Conservation (phyloP, 2,797 vertebrate genomes). For the Brachyrhaphis roseni region DNA sequence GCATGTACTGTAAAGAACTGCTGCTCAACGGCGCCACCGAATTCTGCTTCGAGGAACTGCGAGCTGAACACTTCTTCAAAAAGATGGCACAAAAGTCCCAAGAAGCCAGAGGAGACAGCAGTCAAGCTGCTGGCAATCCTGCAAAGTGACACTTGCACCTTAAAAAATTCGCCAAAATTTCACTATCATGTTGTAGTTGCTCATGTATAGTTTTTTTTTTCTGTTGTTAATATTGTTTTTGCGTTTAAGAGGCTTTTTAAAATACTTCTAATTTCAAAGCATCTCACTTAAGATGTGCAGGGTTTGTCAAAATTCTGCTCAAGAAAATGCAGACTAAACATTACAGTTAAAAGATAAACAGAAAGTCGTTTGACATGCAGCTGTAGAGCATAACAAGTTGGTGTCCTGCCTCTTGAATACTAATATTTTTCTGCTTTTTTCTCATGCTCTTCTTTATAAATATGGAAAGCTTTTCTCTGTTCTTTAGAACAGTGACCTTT, state of each 20-base stretch:
- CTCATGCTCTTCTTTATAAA: background rate
- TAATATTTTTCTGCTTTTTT: background rate
- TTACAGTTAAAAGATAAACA: background rate
- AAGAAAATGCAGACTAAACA: background rate
- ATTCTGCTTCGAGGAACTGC: slow-evolving; percentile 95
- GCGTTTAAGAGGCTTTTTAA: background rate
- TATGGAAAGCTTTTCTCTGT: slow-evolving; percentile 1
- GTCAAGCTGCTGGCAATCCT: slow-evolving; percentile 2
- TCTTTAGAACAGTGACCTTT: slow-evolving; percentile 19
- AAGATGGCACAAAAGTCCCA: slow-evolving; percentile 72
- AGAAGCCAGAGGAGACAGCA: slow-evolving; percentile 10
- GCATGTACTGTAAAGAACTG: slow-evolving; percentile 95
- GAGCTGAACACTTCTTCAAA: slow-evolving; percentile 90
- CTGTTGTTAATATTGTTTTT: slow-evolving; percentile 40
- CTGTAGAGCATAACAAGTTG: background rate
- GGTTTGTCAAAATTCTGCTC: slow-evolving; percentile 1
- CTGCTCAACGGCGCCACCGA: slow-evolving; percentile 90
- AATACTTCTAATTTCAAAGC: slow-evolving; percentile 10
- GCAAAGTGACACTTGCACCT: slow-evolving; percentile 23
- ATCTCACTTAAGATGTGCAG: background rate
- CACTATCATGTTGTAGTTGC: slow-evolving; percentile 24
- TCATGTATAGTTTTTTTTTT: slow-evolving; percentile 18
- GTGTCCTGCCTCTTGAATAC: background rate
- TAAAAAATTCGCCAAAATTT: background rate
- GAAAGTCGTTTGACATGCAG: background rate